phyloP scores from a whole-genome alignment of 2,113 vertebrate species.

The Ibidorhyncha struthersii region DNA sequence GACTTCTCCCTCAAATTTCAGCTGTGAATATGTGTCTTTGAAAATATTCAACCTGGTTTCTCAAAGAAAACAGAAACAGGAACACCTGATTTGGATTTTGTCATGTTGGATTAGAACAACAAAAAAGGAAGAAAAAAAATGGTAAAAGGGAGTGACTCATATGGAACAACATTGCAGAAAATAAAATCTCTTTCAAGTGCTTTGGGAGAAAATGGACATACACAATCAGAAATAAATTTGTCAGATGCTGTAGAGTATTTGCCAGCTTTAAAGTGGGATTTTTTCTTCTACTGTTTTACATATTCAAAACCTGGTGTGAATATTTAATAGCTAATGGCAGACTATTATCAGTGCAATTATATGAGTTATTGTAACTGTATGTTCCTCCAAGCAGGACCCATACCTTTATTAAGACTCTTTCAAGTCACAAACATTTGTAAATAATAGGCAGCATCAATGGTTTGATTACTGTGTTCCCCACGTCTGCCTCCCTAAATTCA shows the following conservation, averaged over 20 bases:
- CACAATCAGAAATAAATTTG: background rate
- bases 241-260: background rate
- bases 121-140: background rate
- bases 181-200: background rate
- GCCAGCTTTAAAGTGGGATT: background rate
- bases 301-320: background rate
- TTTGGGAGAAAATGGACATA: background rate
- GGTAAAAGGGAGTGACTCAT: background rate
- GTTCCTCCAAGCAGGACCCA: background rate
- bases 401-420: background rate
- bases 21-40: background rate
- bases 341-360: background rate
- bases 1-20: background rate
- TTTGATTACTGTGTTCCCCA: background rate
- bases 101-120: background rate
- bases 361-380: background rate
- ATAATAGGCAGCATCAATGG: background rate
- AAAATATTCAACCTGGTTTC: background rate
- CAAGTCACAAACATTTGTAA: background rate
- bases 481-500: background rate
- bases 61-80: background rate
- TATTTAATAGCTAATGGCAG: background rate
- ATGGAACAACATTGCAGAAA: background rate
- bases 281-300: background rate
- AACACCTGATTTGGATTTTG: background rate